Evolutionary conservation across 1,140 invertebrate genomes (phyloP).

Genomic region (Heliconius melpomene): DNA sequence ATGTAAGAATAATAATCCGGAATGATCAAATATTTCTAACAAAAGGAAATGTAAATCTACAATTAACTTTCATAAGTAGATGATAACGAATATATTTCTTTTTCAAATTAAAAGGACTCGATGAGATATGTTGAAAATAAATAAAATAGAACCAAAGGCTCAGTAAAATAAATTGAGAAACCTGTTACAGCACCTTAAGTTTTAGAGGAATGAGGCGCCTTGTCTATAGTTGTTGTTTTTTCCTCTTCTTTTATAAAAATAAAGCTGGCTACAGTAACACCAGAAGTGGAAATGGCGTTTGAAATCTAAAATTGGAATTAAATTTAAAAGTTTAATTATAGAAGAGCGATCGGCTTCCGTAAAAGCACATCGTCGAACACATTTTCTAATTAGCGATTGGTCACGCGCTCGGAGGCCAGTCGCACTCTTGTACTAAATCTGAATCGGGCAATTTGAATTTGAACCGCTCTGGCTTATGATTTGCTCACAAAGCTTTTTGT

Average conservation of each 20-base stretch:
- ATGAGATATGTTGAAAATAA: constrained; percentile 19
- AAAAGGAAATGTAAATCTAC: background rate
- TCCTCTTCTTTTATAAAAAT: constrained; percentile 40
- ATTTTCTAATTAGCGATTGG: constrained; percentile 81
- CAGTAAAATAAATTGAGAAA: constrained; percentile 36
- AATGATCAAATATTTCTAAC: constrained; percentile 15
- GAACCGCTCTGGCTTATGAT: constrained; percentile 69
- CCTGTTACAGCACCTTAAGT: constrained; percentile 31
- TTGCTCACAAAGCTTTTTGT: constrained; percentile 55
- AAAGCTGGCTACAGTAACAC: constrained; percentile 73
- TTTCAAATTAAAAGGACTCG: background rate
- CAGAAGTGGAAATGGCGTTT: constrained; percentile 75
- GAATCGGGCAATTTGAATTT: constrained; percentile 77
- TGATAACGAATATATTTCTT: background rate
- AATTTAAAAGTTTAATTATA: constrained; percentile 77
- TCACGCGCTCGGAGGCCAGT: constrained; percentile 72
- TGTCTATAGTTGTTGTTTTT: constrained; percentile 24
- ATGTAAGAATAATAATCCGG: constrained; percentile 34
- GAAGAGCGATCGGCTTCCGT: constrained; percentile 76
- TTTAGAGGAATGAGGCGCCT: constrained; percentile 37
- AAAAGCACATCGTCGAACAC: constrained; percentile 72
- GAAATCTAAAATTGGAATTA: constrained; percentile 76
- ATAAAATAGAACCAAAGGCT: constrained; percentile 25
- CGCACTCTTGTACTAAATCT: constrained; percentile 65
- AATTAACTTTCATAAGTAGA: background rate